These are phyloP conservation scores for Apeira syringaria DNA, from an alignment of 2,888 invertebrate species.

Conservation along the genomic window DNA sequence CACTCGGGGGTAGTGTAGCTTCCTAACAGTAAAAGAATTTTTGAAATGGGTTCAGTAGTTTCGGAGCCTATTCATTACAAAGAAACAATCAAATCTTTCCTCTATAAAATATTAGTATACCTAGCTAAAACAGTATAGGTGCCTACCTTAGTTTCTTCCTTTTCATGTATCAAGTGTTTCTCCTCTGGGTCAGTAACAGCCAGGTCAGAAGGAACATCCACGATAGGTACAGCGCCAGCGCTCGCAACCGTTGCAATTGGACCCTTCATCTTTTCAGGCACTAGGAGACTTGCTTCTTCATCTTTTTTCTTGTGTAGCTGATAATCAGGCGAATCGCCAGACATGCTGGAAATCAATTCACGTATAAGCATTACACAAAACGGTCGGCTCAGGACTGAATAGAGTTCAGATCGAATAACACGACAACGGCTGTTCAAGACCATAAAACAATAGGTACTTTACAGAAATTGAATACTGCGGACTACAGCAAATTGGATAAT, in stretches of 20 bases:
- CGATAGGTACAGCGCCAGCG: constrained; percentile 32
- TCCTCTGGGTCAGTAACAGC: constrained; percentile 35
- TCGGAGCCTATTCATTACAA: too few relatives aligned
- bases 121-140: background rate
- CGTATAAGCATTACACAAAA: background rate
- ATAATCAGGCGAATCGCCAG: constrained; percentile 63
- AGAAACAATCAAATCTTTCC: too few relatives aligned
- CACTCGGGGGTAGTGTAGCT: too few relatives aligned
- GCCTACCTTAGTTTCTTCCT: constrained; percentile 55
- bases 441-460: constrained; percentile 26
- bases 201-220: constrained; percentile 39
- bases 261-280: constrained; percentile 47
- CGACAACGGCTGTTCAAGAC: constrained; percentile 8
- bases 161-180: constrained; percentile 49
- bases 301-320: constrained; percentile 63
- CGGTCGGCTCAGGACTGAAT: background rate
- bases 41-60: too few relatives aligned
- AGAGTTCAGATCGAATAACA: constrained; percentile 14
- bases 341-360: constrained; percentile 55
- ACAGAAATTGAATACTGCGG: constrained; percentile 31
- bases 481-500: constrained; percentile 28
- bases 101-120: too few relatives aligned
- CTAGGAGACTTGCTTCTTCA: constrained; percentile 54
- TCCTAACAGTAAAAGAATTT: too few relatives aligned
- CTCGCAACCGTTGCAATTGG: constrained; percentile 40